A percentile compares a stretch with the other conserved stretches of the same genome.
Evolutionary conservation across 1,140 invertebrate genomes (phyloP).

Genomic region (Papilio polytes): DNA sequence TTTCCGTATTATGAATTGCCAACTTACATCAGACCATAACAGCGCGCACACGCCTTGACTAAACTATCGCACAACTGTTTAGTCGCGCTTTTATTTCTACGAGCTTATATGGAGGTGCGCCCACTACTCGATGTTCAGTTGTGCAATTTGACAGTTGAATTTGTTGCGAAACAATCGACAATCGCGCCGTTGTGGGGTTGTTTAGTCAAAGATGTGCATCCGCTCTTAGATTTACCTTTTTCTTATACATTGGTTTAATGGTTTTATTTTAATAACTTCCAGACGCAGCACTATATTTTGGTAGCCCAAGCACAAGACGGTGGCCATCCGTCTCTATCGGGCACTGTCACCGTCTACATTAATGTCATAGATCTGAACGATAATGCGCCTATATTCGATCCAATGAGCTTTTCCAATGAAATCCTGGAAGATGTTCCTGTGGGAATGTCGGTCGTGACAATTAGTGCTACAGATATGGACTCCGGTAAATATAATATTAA

Average conservation of each 20-base stretch:
- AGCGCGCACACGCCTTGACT: too few relatives aligned
- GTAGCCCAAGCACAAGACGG: slow-evolving; percentile 96
- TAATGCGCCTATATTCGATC: slow-evolving; percentile 96
- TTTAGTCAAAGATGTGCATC: too few relatives aligned
- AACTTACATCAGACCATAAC: too few relatives aligned
- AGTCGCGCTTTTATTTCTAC: too few relatives aligned
- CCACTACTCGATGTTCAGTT: too few relatives aligned
- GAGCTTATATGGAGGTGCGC: too few relatives aligned
- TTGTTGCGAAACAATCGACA: too few relatives aligned
- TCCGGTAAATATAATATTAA: slow-evolving; percentile 85
- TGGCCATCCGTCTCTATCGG: slow-evolving; percentile 94
- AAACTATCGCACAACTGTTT: too few relatives aligned
- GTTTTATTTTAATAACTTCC: slow-evolving; percentile 55
- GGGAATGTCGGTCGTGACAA: slow-evolving; percentile 91
- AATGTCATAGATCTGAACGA: slow-evolving; percentile 98
- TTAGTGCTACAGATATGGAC: slow-evolving; percentile 95
- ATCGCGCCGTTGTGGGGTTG: too few relatives aligned
- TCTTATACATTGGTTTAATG: not conserved
- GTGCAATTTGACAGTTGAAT: too few relatives aligned
- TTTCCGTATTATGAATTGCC: not conserved
- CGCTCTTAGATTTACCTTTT: too few relatives aligned
- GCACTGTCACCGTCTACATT: slow-evolving; percentile 95
- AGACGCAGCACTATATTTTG: slow-evolving; percentile 97
- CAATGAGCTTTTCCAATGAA: slow-evolving; percentile 94
- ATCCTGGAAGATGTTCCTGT: slow-evolving; percentile 94